These are phyloP conservation scores for Coecobrya sp. DNA, from an alignment of 2,888 invertebrate species.

Conservation along the genomic window DNA sequence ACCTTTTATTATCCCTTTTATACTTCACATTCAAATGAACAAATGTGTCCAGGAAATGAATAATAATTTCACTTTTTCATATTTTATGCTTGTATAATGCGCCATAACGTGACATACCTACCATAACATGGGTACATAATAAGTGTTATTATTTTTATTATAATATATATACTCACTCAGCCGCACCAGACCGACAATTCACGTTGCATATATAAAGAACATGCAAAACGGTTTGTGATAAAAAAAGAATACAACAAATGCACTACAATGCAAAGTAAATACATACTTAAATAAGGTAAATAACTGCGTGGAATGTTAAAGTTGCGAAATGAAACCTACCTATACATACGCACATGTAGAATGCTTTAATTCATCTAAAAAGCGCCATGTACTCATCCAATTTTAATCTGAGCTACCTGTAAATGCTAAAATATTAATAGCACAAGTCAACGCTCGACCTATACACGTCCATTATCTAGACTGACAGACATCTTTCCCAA, in stretches of 20 bases:
- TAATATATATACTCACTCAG: not conserved
- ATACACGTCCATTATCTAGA: not conserved
- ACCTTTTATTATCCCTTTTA: constrained; percentile 59
- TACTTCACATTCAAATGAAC: constrained; percentile 40
- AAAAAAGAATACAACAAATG: not conserved
- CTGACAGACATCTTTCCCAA: not conserved
- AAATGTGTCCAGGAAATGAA: constrained; percentile 58
- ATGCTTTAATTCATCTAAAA: too few relatives aligned
- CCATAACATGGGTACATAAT: constrained; percentile 14
- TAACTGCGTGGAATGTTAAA: not conserved
- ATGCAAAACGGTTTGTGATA: not conserved
- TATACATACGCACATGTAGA: too few relatives aligned
- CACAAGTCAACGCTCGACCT: not conserved
- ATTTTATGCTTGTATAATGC: constrained; percentile 34
- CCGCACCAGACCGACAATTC: not conserved
- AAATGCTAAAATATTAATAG: not conserved
- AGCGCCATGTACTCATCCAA: too few relatives aligned
- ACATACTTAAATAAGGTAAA: not conserved
- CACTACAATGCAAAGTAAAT: not conserved
- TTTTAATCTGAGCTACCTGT: too few relatives aligned
- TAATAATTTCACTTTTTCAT: constrained; percentile 66
- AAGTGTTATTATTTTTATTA: not conserved
- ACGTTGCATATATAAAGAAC: not conserved
- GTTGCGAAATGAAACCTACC: not conserved
- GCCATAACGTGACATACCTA: not conserved